Base-by-base conservation (phyloP, 2,113 vertebrate genomes). In the Paraplagusia blochii region DNA sequence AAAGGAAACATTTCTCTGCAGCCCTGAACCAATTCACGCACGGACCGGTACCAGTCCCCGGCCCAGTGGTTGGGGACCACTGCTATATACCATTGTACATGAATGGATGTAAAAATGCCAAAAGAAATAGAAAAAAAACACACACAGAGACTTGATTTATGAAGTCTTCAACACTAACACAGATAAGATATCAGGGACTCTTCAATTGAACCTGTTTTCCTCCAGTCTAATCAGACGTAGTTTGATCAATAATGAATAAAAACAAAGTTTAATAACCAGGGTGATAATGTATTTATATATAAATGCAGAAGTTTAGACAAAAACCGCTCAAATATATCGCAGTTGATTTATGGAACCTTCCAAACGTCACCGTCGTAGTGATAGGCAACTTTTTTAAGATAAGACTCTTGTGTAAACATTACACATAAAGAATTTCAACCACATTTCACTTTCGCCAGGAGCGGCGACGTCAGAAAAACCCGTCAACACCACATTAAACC, bases 401-500 rank as follows among this genome's bases (percentile, higher is more conserved):
- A 73, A 57, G 15, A 53, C 11, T 15, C 55, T 18, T 58, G 1
- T 46, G 76, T 54, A 72, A 74, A 83, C 58, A 76, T 7, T 11
- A 19, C 8, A 53, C 22, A 53, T 66, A 53, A 4, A 63, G 67
- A 50, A 71, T 77, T 66, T 43, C 43, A 43, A 51, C 7, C 38
- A 43, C 16, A 56, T 18, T 61, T 49, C 11, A 12, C 54, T 33
- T 5, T 1, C 57, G 15, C 49, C 36, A 66, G 49, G 48, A 69
- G 63, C 38, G 39, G 63, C 38, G 39, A 70, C 44, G 8, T 55
- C 68, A 79, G 79, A 77, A 65, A 76, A 54, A 58, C 63, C 73
- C 62, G 40, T 40, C 7, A 52, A 44, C 45, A 67, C 43, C 22
- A 29, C 22, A 29, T 6, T 6, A 29, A 29, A 29, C 22, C 22